Base-by-base conservation (phyloP, 2,113 vertebrate species). In the Carollia perspicillata region DNA sequence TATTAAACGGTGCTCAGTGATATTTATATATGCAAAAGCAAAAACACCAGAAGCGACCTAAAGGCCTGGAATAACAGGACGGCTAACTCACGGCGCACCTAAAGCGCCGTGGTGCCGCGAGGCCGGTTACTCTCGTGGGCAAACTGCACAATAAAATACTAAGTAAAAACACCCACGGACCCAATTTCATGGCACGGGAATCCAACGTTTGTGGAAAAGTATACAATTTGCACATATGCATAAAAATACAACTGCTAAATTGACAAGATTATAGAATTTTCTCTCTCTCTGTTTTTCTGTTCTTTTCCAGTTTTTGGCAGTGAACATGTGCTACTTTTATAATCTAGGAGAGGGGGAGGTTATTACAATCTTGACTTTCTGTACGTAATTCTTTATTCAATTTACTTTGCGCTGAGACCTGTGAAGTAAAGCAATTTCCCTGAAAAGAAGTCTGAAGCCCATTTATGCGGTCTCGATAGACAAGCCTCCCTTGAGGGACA, bases 331-430 rank as follows among this genome's bases (percentile, higher is more conserved):
- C 28, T 75, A 63, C n/a, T 88, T 97, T 95, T 81, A 89, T 72
- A 84, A 90, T 22, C 75, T 26, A 75, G 55, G 35, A 81, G 86
- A 91, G 20, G 20, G 22, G 71, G 42, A 88, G 10, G 33, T 75
- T 77, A 92, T 44, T 77, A 90, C 80, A 90, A 60, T 53, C 85
- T 89, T 94, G 28, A 84, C 40, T 89, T 95, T 92, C 63, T 78
- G 13, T 60, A 68, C 33, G 86, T 68, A 81, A 49, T 49, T 81
- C 94, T 79, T 66, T 44, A 89, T 72, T 72, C 69, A 77, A 66
- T 78, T 85, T 85, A 74, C 20, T 92, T 93, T 90, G 92, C 49
- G 83, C 16, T 63, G 22, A 74, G 18, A 85, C 33, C 40, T 81
- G 68, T 40, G 51, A 93, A 89, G 88, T 47, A 96, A 42, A 49